Percentiles rank a stretch among this genome's conserved stretches.
Conservation (phyloP, 2,888 invertebrate genomes). For the Punctoribates punctum region DNA sequence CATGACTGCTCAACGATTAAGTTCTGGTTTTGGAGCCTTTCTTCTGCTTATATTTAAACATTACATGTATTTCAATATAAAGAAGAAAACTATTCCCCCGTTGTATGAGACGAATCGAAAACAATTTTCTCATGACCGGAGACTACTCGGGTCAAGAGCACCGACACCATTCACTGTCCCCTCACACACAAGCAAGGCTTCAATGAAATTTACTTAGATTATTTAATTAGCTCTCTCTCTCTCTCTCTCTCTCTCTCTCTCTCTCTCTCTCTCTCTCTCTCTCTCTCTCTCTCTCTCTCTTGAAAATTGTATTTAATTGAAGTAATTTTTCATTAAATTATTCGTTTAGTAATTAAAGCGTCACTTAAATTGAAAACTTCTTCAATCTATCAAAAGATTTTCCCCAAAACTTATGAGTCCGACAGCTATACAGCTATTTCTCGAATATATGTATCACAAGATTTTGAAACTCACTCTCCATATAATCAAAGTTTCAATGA, state of each 20-base stretch:
- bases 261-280: not conserved
- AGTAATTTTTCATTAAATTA: not conserved
- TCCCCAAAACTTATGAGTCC: too few species aligned
- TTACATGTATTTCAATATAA: not conserved
- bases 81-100: not conserved
- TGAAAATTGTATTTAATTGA: not conserved
- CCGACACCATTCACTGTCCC: not conserved
- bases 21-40: conserved; percentile 13
- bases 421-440: too few species aligned
- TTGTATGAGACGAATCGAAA: not conserved
- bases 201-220: not conserved
- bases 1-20: conserved; percentile 33
- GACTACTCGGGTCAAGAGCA: conserved; percentile 21
- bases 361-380: too few species aligned
- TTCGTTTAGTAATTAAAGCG: not conserved
- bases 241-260: not conserved
- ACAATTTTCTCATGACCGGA: conserved; percentile 31
- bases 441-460: too few species aligned
- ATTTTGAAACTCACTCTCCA: too few species aligned
- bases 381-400: too few species aligned
- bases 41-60: not conserved
- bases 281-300: not conserved
- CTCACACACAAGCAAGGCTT: not conserved
- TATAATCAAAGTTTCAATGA: too few species aligned
- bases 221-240: not conserved